A percentile compares a stretch with the other conserved stretches of the same genome.
These are phyloP conservation scores for Harpagoxenus sublaevis DNA, from an alignment of 2,888 invertebrate species.

Conservation along the genomic window DNA sequence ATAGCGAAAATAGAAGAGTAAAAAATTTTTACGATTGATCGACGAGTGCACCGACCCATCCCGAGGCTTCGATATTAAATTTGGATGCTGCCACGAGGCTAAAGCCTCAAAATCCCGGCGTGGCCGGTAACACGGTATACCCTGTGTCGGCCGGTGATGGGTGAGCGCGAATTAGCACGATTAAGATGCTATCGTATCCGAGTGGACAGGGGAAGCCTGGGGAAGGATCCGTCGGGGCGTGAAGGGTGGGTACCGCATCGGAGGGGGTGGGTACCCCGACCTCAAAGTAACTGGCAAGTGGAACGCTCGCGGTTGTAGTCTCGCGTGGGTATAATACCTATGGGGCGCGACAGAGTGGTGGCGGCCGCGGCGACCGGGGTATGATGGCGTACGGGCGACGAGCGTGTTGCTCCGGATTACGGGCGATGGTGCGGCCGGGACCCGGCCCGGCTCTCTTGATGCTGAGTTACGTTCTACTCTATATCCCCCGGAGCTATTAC, in stretches of 20 bases:
- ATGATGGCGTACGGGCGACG: slow-evolving; percentile 64
- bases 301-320: slow-evolving; percentile 75
- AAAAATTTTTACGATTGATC: not conserved
- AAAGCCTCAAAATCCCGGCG: slow-evolving; percentile 52
- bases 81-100: slow-evolving; percentile 15
- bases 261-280: slow-evolving; percentile 72
- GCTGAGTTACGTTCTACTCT: slow-evolving; percentile 85
- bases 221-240: slow-evolving; percentile 29
- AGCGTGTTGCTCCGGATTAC: slow-evolving; percentile 84
- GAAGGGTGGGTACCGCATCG: slow-evolving; percentile 44
- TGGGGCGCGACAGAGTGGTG: slow-evolving; percentile 62
- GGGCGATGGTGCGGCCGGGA: slow-evolving; percentile 67
- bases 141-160: slow-evolving; percentile 47
- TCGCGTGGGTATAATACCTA: slow-evolving; percentile 68
- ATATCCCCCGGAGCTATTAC: slow-evolving; percentile 84
- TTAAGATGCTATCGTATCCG: slow-evolving; percentile 79
- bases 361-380: slow-evolving; percentile 30
- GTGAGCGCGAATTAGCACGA: slow-evolving; percentile 77
- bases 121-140: slow-evolving; percentile 44
- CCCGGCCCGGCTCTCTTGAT: slow-evolving; percentile 78
- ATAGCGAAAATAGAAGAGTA: not conserved
- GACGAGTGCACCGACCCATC: not conserved
- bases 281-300: slow-evolving; percentile 84
- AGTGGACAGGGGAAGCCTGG: slow-evolving; percentile 72
- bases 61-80: slow-evolving; percentile 40